Conservation (phyloP, 2,113 vertebrate species). For the Epinephelus moara region DNA sequence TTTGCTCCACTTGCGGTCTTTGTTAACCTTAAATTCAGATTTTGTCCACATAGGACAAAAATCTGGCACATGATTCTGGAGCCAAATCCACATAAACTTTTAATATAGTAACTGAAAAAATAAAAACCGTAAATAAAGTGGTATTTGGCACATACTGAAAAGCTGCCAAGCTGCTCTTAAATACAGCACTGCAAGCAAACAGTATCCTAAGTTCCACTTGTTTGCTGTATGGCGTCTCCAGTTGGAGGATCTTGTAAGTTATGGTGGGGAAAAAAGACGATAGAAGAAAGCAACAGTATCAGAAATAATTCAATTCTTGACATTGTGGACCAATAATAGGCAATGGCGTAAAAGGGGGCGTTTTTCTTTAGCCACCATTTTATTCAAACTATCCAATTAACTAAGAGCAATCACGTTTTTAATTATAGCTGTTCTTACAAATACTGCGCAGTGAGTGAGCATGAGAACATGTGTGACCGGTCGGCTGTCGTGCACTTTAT, state of each 20-base stretch:
- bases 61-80: not conserved
- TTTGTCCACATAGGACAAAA: not conserved
- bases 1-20: not conserved
- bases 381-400: not conserved
- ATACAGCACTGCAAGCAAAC: not conserved
- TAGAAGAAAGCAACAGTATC: not conserved
- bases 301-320: not conserved
- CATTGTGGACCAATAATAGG: not conserved
- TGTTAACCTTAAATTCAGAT: not conserved
- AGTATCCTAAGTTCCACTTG: not conserved
- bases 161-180: not conserved
- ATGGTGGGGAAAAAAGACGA: not conserved
- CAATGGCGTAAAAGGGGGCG: not conserved
- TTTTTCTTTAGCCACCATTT: not conserved
- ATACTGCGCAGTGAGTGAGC: not conserved
- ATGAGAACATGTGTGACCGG: slow-evolving; percentile 6
- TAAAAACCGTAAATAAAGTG: not conserved
- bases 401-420: not conserved
- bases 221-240: not conserved
- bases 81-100: not conserved
- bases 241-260: not conserved
- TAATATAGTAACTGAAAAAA: not conserved
- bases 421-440: not conserved
- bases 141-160: slow-evolving; percentile 5
- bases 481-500: slow-evolving; percentile 25